These are phyloP conservation scores for Caenorhabditis auriculariae DNA, from an alignment of 2,888 invertebrate genomes.

Conservation along the genomic window DNA sequence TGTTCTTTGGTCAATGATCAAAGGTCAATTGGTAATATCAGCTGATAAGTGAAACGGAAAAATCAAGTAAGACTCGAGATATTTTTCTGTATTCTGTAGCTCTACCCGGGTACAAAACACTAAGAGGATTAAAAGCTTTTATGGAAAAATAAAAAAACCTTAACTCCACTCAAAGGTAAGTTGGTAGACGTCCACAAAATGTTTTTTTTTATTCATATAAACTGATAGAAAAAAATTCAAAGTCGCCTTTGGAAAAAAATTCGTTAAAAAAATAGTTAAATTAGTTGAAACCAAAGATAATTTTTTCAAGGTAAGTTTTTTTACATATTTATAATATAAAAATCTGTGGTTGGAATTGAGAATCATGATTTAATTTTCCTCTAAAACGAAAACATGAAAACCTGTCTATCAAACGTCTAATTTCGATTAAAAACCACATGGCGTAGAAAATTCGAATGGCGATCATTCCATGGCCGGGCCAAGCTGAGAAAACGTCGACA, in stretches of 20 bases:
- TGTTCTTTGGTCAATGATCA: neutral
- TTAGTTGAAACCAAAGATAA: neutral
- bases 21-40: neutral
- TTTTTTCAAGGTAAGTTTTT: constrained; percentile 1
- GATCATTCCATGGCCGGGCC: constrained; percentile 93
- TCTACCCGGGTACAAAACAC: too few species aligned
- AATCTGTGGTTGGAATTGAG: neutral
- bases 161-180: too few species aligned
- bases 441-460: constrained; percentile 82
- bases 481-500: constrained; percentile 93
- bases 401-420: constrained; percentile 76
- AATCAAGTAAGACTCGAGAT: too few species aligned
- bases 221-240: too few species aligned
- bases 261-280: neutral
- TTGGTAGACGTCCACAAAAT: too few species aligned
- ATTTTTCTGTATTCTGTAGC: too few species aligned
- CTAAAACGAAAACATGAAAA: constrained; percentile 3
- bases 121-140: too few species aligned
- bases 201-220: too few species aligned
- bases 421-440: constrained; percentile 80
- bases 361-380: neutral
- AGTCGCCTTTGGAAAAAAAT: too few species aligned
- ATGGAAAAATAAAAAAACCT: too few species aligned
- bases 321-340: too few species aligned
- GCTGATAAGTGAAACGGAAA: neutral